Conservation (phyloP, 2,113 vertebrate species). For the Hypocryptadius cinnamomeus region DNA sequence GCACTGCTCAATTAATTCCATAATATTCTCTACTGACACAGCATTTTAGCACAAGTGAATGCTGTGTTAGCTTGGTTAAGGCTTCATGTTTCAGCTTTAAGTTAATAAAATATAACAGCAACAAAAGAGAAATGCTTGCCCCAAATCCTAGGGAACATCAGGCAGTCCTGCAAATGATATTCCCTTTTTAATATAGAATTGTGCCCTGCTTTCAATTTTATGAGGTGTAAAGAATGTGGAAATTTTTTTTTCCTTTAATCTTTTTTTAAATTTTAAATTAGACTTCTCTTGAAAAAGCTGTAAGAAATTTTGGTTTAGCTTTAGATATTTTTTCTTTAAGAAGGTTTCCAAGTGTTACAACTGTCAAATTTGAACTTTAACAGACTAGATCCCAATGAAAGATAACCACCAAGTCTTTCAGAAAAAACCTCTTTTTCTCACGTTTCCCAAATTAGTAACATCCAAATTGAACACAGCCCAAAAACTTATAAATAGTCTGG, state of each 20-base stretch:
- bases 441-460: conserved; percentile 48
- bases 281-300: background rate
- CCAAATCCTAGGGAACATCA: background rate
- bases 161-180: background rate
- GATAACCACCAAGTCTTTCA: conserved; percentile 9
- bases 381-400: background rate
- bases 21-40: background rate
- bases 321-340: background rate
- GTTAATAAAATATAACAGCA: background rate
- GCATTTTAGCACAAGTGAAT: background rate
- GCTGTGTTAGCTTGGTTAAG: background rate
- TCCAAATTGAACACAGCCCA: background rate
- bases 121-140: background rate
- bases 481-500: conserved; percentile 24
- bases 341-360: background rate
- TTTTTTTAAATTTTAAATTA: background rate
- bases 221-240: background rate
- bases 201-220: background rate
- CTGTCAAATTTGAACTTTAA: background rate
- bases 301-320: background rate
- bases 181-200: background rate
- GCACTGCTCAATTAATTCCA: background rate
- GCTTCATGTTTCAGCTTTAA: background rate
- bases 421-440: conserved; percentile 45
- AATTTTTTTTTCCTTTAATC: background rate